Base-by-base conservation (phyloP, 2,888 invertebrate species). In the Tetragonisca angustula region DNA sequence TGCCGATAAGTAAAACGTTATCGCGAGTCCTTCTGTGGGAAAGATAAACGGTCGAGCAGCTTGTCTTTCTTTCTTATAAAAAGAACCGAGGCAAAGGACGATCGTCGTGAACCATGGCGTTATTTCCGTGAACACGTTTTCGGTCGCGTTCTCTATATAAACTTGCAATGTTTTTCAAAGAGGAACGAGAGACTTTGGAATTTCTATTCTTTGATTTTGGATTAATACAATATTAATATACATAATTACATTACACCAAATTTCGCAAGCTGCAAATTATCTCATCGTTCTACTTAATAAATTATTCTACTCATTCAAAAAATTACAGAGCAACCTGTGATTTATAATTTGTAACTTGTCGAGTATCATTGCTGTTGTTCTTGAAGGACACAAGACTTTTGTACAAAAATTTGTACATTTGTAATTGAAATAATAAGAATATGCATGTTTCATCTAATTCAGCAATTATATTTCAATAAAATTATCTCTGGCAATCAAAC, bases 1-100 rank as follows among this genome's bases (percentile, higher is more conserved):
- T 83, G 82, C 70, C 89, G 88, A 89, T 89, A 89, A 89, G 84
- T 88, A 76, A 81, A 87, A 83, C 82, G 83, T 89, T 89, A 89
- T 88, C 89, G 81, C 24, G 64, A 76, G 77, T 83, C 80, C 81
- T 81, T 86, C 88, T 89, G 84, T 86, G 86, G 83, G 85, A 88
- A 89, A 89, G 90, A 89, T 89, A 89, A 89, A 89, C 86, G 85
- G 43, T 27, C 77, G 77, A 75, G 78, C 86, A 85, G 86, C 83
- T 89, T 89, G 90, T 86, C 87, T 81, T 80, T 85, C 87, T 84
- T 79, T 69, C 83, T 81, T 76, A 71, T 77, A 70, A 82, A 71
- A 85, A 78, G 75, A 79, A 81, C 75, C 61, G 75, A 43, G 52
- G 78, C 43, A 68, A 75, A 74, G 62, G 73, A 74, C 64, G 62